Conservation (phyloP, 2,113 vertebrate genomes). For the Phocoena phocoena region DNA sequence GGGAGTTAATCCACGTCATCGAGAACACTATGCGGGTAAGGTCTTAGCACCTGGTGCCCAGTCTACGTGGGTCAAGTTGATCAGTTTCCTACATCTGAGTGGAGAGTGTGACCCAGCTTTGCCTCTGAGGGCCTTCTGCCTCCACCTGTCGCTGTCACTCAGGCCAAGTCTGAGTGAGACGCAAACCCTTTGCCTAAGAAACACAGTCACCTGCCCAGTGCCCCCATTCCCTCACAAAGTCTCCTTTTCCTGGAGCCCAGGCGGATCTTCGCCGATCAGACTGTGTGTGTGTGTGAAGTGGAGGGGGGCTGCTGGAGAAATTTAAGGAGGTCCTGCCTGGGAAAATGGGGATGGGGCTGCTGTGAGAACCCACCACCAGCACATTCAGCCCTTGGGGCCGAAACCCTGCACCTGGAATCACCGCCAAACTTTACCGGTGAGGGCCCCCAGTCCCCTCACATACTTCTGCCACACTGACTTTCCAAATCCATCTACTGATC, state of each 20-base stretch:
- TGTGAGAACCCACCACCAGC: too few species aligned
- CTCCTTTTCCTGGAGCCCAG: too few species aligned
- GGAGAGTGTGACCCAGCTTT: neutral
- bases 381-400: neutral
- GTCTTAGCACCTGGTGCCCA: neutral
- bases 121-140: neutral
- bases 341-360: neutral
- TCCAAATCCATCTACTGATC: neutral
- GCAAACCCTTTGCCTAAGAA: neutral
- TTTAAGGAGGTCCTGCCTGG: neutral
- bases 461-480: neutral
- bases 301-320: neutral
- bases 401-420: neutral
- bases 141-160: neutral
- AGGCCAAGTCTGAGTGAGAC: neutral
- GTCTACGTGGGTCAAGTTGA: neutral
- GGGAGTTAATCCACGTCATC: neutral
- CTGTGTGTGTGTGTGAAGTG: neutral
- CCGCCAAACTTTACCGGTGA: neutral
- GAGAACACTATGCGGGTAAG: accelerated
- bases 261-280: neutral
- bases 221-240: neutral
- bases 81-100: too few species aligned
- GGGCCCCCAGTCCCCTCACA: accelerated
- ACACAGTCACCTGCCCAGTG: neutral